phyloP scores from a whole-genome alignment of 2,888 invertebrate genomes.

The Eudasyphora cyanicolor region DNA sequence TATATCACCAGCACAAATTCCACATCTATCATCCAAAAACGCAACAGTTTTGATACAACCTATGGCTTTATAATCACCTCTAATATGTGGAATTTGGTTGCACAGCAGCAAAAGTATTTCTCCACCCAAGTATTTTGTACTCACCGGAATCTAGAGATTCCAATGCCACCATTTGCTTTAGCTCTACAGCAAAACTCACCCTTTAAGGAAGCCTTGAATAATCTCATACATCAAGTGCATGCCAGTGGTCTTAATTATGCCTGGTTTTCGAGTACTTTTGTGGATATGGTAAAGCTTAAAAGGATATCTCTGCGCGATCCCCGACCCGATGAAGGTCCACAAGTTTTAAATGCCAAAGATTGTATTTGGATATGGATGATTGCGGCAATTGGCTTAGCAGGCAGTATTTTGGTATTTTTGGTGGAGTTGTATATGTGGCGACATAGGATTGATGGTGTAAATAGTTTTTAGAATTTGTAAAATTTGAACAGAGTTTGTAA shows the following conservation, averaged over 20 bases:
- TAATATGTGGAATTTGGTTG: slow-evolving; percentile 38
- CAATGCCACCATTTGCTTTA: not conserved
- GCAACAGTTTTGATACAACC: slow-evolving; percentile 39
- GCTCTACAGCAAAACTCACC: slow-evolving; percentile 31
- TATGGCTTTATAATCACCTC: slow-evolving; percentile 34
- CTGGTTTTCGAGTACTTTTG: not conserved
- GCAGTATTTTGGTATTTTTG: slow-evolving; percentile 2
- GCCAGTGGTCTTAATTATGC: slow-evolving; percentile 15
- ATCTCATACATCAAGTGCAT: slow-evolving; percentile 4
- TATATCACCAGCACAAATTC: no score
- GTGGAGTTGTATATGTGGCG: not conserved
- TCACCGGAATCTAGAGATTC: not conserved
- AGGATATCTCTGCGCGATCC: not conserved
- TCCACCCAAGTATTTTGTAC: slow-evolving; percentile 26
- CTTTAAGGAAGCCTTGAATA: slow-evolving; percentile 17
- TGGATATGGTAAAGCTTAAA: not conserved
- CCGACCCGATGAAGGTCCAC: not conserved
- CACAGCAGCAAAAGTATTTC: slow-evolving; percentile 12
- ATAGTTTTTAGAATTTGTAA: no score
- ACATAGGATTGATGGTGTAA: no score
- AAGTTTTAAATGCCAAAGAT: slow-evolving; percentile 7
- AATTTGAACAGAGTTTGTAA: no score
- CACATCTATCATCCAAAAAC: not conserved
- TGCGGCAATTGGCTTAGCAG: slow-evolving; percentile 21
- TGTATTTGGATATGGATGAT: slow-evolving; percentile 45